These are phyloP conservation scores for Setophaga kirtlandii DNA, from an alignment of 2,113 vertebrate genomes.

Conservation along the genomic window DNA sequence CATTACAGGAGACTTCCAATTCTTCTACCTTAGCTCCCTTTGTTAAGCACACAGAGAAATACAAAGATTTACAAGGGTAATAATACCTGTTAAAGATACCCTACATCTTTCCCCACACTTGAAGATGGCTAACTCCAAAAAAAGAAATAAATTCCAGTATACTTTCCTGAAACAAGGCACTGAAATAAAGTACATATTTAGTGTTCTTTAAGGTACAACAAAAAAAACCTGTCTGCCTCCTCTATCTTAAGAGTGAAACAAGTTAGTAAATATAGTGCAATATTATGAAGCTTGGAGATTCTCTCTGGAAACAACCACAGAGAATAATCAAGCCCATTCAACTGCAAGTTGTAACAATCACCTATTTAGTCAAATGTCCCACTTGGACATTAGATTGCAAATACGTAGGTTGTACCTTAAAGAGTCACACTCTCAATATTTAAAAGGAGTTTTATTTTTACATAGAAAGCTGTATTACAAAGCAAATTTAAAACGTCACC, in stretches of 20 bases:
- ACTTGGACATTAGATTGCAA: neutral
- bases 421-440: neutral
- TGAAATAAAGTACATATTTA: neutral
- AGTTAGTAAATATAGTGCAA: neutral
- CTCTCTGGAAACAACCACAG: neutral
- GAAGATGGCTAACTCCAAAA: neutral
- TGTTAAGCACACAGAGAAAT: neutral
- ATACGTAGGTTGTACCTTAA: neutral
- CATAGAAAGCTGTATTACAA: neutral
- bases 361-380: neutral
- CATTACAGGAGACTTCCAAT: accelerated
- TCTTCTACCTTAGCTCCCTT: neutral
- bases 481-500: neutral
- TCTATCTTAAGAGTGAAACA: neutral
- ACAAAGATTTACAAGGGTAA: neutral
- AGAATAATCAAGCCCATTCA: neutral
- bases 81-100: neutral
- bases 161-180: neutral
- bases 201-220: neutral
- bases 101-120: neutral
- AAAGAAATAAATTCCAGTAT: neutral
- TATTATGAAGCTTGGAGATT: neutral
- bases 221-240: neutral
- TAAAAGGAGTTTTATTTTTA: slow-evolving; percentile 46
- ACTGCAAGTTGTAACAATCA: neutral